Base-by-base conservation (phyloP, 2,888 invertebrate genomes). In the Himalopsyche japonica region DNA sequence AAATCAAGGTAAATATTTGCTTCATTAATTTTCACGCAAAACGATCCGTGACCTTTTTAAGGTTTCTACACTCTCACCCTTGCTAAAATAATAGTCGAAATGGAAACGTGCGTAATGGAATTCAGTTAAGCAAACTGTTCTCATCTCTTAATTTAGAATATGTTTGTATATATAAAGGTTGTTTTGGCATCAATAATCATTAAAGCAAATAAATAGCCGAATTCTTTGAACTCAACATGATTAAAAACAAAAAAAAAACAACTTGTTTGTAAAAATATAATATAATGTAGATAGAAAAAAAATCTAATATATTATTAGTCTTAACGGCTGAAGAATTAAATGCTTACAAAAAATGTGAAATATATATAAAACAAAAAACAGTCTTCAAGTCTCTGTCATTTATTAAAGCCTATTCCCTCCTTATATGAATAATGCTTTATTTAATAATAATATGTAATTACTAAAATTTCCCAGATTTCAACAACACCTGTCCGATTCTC, bases 1-100 rank as follows among this genome's bases (percentile, higher is more conserved):
- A 43, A 78, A 43, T 43, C 24, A 24, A 37, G 43, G 34, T 78
- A 78, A 78, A 78, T 78, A 43, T 78, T 78, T 78, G n/a, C 78
- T 37, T 78, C 78, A 78, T 43, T 78, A 78, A 78, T 78, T 78
- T 78, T 78, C 78, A 43, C 24, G 37, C 24, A 78, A 37, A 37
- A 78, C 37, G 78, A 78, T 24, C 78, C 37, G 32, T 34, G 37
- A 78, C 78, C 78, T 78, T 78, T 78, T 78, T 6, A 43, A 20
- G 78, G 78, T 78, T 43, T 12, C 43, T 37, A n/a, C 78, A 15
- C 78, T 20, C 32, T 24, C 34, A 20, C 57, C 57, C 57, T 57
- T 20, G 20, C 57, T 57, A 24, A 12, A 43, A 43, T 43, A 37
- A 34, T 78, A 37, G 78, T 37, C n/a, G 78, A 43, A 78, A 43